Evolutionary conservation across 1,140 invertebrate species (phyloP), one percentile per base, ranked within the genome.

Genomic region (Drosophila eugracilis): DNA sequence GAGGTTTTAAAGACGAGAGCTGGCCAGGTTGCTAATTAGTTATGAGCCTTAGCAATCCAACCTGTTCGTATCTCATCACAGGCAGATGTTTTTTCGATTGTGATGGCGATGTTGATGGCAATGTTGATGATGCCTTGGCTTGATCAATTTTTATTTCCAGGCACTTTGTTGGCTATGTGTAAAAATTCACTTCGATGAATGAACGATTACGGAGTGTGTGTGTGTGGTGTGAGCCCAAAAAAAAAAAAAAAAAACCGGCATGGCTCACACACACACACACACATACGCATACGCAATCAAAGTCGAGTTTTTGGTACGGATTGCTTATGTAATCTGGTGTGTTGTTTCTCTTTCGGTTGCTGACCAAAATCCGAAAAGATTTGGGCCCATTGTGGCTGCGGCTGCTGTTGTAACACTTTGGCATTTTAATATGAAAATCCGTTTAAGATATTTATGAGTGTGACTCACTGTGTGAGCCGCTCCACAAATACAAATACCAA

Each of bases 401-500:
- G n/a, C n/a, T 32, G 48, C 48, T 60, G 55, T 81, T 81, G 69
- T 80, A 76, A 84, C 76, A 84, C 79, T 84, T 84, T 84, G 78
- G 78, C 63, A 84, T 83, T 83, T 83, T 78, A 73, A 78, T 74
- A 74, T 45, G 49, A 63, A 81, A 81, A 83, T 76, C 54, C 53
- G 78, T 74, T 70, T 59, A 37, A 53, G 48, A 36, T 69, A 57
- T 57, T 45, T 67, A 39, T 60, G 67, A 53, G 32, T 58, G 57
- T 73, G 70, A 73, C 66, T 71, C 55, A 73, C 14, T 3, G 10
- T 1, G 2, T 12, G 65, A 36, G 15, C 14, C 17, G 55, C 54
- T n/a, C 30, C 19, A n/a, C 55, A 36, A 28, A 62, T 28, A n/a
- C n/a, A n/a, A n/a, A n/a, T n/a, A n/a, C n/a, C n/a, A n/a, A n/a